Conservation (phyloP, 2,797 vertebrate genomes). For the Halcyon leucocephala region DNA sequence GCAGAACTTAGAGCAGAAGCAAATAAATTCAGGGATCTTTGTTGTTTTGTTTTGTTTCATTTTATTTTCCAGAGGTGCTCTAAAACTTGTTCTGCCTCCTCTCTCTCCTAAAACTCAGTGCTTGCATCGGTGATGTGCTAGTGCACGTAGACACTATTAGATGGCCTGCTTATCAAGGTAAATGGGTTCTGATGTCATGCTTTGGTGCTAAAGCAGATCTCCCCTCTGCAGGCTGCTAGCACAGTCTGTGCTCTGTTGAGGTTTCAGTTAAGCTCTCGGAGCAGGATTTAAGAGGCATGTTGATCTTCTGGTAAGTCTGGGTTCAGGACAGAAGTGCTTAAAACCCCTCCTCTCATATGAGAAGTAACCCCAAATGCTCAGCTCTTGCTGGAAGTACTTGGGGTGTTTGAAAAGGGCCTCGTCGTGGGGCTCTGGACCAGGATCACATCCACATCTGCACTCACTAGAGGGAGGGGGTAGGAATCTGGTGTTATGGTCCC, state of each 20-base stretch:
- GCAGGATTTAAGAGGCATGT: neutral
- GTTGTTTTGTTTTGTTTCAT: neutral
- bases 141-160: rapidly evolving
- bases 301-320: neutral
- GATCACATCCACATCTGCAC: neutral
- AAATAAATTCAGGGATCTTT: neutral
- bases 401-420: neutral
- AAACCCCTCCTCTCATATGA: neutral
- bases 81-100: rapidly evolving
- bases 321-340: neutral
- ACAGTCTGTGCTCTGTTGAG: rapidly evolving
- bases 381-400: neutral
- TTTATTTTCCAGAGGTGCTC: neutral
- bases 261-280: neutral
- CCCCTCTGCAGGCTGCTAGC: neutral
- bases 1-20: neutral
- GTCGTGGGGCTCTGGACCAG: neutral
- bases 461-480: neutral
- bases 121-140: rapidly evolving
- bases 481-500: neutral
- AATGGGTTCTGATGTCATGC: neutral
- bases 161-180: neutral
- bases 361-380: neutral
- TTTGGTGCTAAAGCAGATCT: neutral
- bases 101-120: rapidly evolving